Evolutionary conservation across 2,888 invertebrate genomes (phyloP), one percentile per base, ranked within the genome.

Genomic region (Agrypnus murinus): DNA sequence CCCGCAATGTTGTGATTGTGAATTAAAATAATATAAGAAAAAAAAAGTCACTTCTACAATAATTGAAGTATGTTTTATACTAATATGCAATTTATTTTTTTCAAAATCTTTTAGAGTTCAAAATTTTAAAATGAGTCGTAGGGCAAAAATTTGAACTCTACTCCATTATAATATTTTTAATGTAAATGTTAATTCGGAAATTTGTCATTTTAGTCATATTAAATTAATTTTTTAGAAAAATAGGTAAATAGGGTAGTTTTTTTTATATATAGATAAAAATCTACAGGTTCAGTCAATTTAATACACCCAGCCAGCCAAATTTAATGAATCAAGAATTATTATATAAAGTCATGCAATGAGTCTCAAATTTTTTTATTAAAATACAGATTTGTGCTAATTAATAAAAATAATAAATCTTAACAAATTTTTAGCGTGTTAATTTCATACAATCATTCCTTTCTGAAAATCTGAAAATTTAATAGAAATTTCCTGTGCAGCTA

Each of bases 91-190:
- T n/a, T n/a, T n/a, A 40, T 12, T 10, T n/a, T 38, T 43, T 15
- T 43, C 8, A 15, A 15, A 43, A 4, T 1, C 1, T 8, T 19
- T 1, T n/a, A 6, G 19, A 48, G 48, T 48, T 48, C 48, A 48
- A 48, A 48, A 48, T 48, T 48, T 48, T 48, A 48, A 3, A 48
- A 48, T n/a, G 1, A 25, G 10, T 6, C 19, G 15, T n/a, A 48
- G 48, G 10, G 48, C 48, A 48, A 48, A 48, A 48, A 9, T 48
- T 48, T 48, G 48, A 48, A 48, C 48, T 48, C 19, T 19, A 9
- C 36, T 7, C n/a, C n/a, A n/a, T 25, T 25, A 25, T 25, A n/a
- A n/a, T n/a, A n/a, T n/a, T n/a, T n/a, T n/a, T n/a, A n/a, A n/a
- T n/a, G n/a, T n/a, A n/a, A n/a, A n/a, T n/a, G n/a, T n/a, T n/a